These are phyloP conservation scores for Micromesistius poutassou DNA, from an alignment of 2,797 vertebrate genomes.

Conservation along the genomic window DNA sequence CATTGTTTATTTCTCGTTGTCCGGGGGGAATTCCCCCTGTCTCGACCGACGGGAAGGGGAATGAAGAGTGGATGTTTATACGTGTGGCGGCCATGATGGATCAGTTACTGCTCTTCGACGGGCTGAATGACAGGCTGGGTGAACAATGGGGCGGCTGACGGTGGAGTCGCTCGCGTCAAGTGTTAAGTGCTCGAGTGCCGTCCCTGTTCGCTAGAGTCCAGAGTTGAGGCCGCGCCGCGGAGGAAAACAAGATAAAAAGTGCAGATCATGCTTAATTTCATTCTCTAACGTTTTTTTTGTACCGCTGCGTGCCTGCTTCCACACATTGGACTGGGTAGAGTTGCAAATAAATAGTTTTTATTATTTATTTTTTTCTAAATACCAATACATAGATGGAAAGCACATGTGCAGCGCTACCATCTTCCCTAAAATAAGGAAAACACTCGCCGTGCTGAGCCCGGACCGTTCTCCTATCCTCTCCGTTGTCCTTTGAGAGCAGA, in stretches of 20 bases:
- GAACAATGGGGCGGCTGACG: conserved; percentile 2
- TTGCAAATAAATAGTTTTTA: too few species aligned
- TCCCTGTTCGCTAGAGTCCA: too few species aligned
- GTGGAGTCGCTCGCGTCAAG: conserved; percentile 18
- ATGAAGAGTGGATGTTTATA: background rate
- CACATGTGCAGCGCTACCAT: background rate
- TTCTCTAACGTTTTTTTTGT: background rate
- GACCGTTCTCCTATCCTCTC: background rate
- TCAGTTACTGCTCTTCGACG: conserved; percentile 6
- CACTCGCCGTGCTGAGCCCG: background rate
- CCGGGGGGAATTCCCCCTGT: background rate
- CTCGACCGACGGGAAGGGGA: conserved; percentile 1
- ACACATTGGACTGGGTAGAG: background rate
- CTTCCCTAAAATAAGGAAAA: background rate
- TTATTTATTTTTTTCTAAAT: background rate
- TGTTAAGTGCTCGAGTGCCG: background rate
- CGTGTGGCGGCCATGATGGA: conserved; percentile 24
- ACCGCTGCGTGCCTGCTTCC: background rate
- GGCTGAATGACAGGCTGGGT: conserved; percentile 8
- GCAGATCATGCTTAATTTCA: background rate
- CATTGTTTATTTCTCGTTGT: background rate
- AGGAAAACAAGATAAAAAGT: background rate
- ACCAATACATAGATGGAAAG: background rate
- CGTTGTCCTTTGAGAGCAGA: too few species aligned
- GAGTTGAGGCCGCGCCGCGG: too few species aligned